Base-by-base conservation (phyloP, 2,888 invertebrate genomes). In the Caradrina clavipalpis region DNA sequence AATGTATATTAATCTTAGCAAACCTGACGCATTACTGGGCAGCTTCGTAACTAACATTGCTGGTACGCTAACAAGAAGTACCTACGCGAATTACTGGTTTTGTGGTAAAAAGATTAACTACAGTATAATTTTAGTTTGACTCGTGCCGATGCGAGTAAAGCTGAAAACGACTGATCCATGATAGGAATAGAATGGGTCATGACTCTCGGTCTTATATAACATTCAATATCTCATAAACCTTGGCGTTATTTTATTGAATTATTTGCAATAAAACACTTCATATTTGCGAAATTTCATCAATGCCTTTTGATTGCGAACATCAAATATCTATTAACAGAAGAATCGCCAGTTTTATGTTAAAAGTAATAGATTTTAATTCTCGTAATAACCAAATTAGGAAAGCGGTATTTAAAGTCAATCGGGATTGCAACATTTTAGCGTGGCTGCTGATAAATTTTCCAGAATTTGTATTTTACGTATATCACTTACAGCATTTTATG, bases 211-310 rank as follows among this genome's bases (percentile, higher is more conserved):
- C 15, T 45, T 45, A 45, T 45, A 45, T 45, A 45, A 45, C 45
- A 17, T 51, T 70, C 50, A 39, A 50, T 57, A 22, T 4, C 19
- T 59, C 67, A 55, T 73, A 76, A 79, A 73, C 80, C 80, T 79
- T 81, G 82, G 42, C 15, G 15, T 19, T 66, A 55, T 65, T 71
- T 67, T 56, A 68, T 69, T 64, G 19, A 39, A 69, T 69, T 59
- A 64, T 70, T 76, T 75, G 69, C 51, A 82, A 82, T 80, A 75
- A 69, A 69, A 67, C 58, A 68, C 45, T 68, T 54, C 15, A 53
- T 61, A 51, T 75, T 82, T 81, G 68, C 76, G 60, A 79, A 76
- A 82, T 73, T 58, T 63, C 39, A 63, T 68, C 58, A 58, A 56
- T 50, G 53, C 56, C 35, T 58, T 53, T 78, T 66, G 66, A 82